Evolutionary conservation across 2,888 invertebrate genomes (phyloP), one percentile per base, ranked within the genome.

Genomic region (Ophion slaviceki): DNA sequence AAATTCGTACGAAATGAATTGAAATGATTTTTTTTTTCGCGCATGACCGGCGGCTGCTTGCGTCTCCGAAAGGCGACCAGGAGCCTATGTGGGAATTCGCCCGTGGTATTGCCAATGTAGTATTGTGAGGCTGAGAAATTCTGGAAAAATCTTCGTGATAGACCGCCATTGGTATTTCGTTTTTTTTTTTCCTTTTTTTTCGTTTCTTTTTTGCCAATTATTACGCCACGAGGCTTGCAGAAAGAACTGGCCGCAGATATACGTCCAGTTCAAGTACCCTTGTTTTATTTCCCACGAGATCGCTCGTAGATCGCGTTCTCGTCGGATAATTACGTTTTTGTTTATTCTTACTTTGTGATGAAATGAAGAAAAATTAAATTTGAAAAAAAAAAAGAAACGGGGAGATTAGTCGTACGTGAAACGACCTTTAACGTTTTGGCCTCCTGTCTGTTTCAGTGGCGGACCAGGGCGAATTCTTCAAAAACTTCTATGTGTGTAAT

Each of bases 391-490:
- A 68, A 78, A 45, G 61, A 74, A 53, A 53, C 53, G 14, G 53
- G 67, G 64, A 11, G 47, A 68, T 76, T 61, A 17, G 78, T 78
- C 64, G 71, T 82, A 76, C 79, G 82, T 85, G 83, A 70, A 85
- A 88, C 86, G 88, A 88, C 89, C 92, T 92, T 89, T 93, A 94
- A 94, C 92, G 91, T 91, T 92, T 70, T 94, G 96, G 96, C 89
- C 95, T 97, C 92, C 91, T 94, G 93, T 94, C 93, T 94, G 94
- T 94, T 94, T 94, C 94, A 96, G 96, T 90, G 95, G 96, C 96
- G 96, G 96, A 96, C 96, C 96, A 96, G 96, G 96, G 96, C 96
- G 97, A 97, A 96, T 96, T 96, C 97, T 97, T 96, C 97, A 97
- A 97, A 96, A 96, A 95, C 96, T 96, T 95, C 96, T 95, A 95